A percentile compares a stretch with the other conserved stretches of the same genome.
These are phyloP conservation scores for Ptychoptera contaminata DNA, from an alignment of 2,888 invertebrate genomes.

Conservation along the genomic window DNA sequence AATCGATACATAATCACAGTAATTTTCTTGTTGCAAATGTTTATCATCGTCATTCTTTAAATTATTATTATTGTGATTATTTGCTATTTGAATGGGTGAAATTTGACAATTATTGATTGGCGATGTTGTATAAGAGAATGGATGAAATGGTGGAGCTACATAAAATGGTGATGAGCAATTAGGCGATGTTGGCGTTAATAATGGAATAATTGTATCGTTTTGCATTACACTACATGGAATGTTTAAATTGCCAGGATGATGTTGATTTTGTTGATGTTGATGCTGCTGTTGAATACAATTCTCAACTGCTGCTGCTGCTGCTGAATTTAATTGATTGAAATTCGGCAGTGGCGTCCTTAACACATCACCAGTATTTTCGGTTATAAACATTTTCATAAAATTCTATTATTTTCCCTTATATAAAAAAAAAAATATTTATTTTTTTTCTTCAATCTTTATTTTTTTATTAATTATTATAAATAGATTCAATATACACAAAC, in stretches of 20 bases:
- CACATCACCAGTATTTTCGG: conserved; percentile 2
- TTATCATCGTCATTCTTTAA: not conserved
- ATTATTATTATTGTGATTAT: not conserved
- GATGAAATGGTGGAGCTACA: conserved; percentile 9
- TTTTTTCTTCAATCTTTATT: not conserved
- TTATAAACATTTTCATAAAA: conserved; percentile 11
- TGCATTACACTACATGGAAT: conserved; percentile 9
- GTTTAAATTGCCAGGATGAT: conserved; percentile 8
- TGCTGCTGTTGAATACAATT: no score
- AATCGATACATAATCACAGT: conserved; percentile 9
- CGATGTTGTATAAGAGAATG: conserved; percentile 7
- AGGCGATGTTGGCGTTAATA: conserved; percentile 14
- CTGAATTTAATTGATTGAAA: conserved; percentile 5
- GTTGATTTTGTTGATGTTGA: not conserved
- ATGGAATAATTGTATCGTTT: conserved; percentile 3
- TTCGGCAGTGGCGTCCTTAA: conserved; percentile 6
- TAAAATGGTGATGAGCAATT: conserved; percentile 9
- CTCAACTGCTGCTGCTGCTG: not conserved
- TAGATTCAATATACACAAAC: no score
- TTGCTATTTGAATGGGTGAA: conserved; percentile 2
- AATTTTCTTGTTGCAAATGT: conserved; percentile 5
- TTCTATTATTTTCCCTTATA: not conserved
- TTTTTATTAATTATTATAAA: not conserved
- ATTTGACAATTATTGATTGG: conserved; percentile 5
- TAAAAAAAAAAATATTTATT: no score